Base-by-base conservation (phyloP, 2,797 vertebrate genomes). In the Cetoscarus ocellatus region DNA sequence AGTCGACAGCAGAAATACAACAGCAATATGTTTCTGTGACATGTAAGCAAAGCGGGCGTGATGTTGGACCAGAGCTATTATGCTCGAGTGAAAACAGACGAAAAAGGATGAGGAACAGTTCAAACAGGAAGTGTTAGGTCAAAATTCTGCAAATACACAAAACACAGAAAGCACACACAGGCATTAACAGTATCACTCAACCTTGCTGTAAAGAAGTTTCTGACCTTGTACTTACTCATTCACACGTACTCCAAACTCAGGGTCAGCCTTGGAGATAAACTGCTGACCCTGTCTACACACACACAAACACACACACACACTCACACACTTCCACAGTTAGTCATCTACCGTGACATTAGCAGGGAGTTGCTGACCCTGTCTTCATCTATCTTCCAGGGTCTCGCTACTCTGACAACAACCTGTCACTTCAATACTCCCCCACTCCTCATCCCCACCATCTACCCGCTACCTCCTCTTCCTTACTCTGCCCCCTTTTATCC, bases 351-450 rank as follows among this genome's bases (percentile, higher is more conserved):
- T 85, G 82, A 85, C 83, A 75, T 79, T 75, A 86, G 75, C 17
- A 3, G 74, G 49, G 77, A 85, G 80, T 65, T 72, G 70, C 74
- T 85, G 90, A 90, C 85, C 88, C 81, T 65, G 73, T 87, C 89
- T 86, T 73, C 73, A 86, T 88, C 82, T 57, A 69, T 92, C 83
- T 83, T 79, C 79, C 64, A 70, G 68, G 84, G 73, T 82, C 82
- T 77, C n/a, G 40, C 73, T 67, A 70, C 71, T 72, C 73, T 63
- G 81, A 88, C 84, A 89, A 77, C 89, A 79, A 83, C 77, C 86
- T 77, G 84, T 92, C 91, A 88, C 82, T 80, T 87, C 72, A 57
- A 60, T 73, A 44, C 62, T 77, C 36, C 7, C 62, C 70, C 52
- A 5, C 69, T 62, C 14, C 65, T 85, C 82, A 72, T 34, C 36